phyloP scores from a whole-genome alignment of 2,888 invertebrate species.

The Anorthoa munda region DNA sequence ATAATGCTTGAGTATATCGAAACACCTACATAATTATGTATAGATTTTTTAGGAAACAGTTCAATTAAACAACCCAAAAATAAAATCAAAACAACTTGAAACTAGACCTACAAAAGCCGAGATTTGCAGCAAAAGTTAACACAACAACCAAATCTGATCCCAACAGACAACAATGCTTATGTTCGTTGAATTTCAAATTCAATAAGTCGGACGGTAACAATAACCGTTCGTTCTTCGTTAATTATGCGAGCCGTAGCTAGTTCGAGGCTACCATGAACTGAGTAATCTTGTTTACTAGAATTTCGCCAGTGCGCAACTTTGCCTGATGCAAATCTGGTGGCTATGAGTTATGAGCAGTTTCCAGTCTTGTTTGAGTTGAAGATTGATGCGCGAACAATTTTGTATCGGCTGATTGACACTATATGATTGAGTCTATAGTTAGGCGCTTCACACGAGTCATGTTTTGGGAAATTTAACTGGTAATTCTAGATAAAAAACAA shows the following conservation, averaged over 20 bases:
- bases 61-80: neutral
- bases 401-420: conserved; percentile 10
- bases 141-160: conserved; percentile 28
- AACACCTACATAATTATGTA: too few species aligned
- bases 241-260: conserved; percentile 73
- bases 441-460: neutral
- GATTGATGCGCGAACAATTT: conserved; percentile 23
- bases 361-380: conserved; percentile 45
- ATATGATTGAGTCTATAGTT: neutral
- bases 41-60: too few species aligned
- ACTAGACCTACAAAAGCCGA: neutral
- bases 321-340: conserved; percentile 73
- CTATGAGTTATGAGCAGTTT: conserved; percentile 45
- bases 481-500: neutral
- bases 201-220: conserved; percentile 68
- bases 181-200: conserved; percentile 68
- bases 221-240: conserved; percentile 75
- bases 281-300: conserved; percentile 80
- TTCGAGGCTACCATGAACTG: conserved; percentile 74
- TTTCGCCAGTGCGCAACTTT: conserved; percentile 74
- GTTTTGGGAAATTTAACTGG: neutral
- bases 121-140: neutral
- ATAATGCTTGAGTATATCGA: too few species aligned
- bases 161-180: conserved; percentile 21
- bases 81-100: neutral